Evolutionary conservation across 2,113 vertebrate species (phyloP).

Genomic region (Sakesphorus luctuosus): DNA sequence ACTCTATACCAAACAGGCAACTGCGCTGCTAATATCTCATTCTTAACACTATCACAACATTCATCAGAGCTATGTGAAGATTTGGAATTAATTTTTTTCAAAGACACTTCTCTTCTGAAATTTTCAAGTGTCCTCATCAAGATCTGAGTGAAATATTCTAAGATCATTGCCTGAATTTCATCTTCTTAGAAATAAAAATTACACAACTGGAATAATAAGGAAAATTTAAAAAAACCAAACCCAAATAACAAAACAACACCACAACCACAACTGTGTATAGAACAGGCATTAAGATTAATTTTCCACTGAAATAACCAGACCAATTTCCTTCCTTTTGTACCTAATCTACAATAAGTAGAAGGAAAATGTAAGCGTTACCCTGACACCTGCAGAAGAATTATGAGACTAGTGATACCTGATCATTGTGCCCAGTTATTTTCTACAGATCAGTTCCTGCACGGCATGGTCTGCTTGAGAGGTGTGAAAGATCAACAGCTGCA

Average conservation of each 20-base stretch:
- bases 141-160: neutral
- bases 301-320: neutral
- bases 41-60: neutral
- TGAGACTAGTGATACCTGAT: neutral
- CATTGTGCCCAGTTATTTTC: constrained; percentile 16
- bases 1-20: neutral
- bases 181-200: neutral
- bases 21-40: neutral
- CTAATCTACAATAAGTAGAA: neutral
- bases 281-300: neutral
- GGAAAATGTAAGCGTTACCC: neutral
- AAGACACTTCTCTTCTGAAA: neutral
- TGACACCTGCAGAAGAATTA: constrained; percentile 15
- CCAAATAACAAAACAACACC: neutral
- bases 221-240: neutral
- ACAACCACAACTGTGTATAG: neutral
- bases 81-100: neutral
- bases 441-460: neutral
- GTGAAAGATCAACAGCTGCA: constrained; percentile 63
- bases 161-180: neutral
- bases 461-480: neutral
- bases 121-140: constrained; percentile 14
- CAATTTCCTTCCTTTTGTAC: neutral
- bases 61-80: neutral
- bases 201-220: neutral